These are phyloP conservation scores for Torymus auratus DNA, from an alignment of 2,888 invertebrate species.

Conservation along the genomic window DNA sequence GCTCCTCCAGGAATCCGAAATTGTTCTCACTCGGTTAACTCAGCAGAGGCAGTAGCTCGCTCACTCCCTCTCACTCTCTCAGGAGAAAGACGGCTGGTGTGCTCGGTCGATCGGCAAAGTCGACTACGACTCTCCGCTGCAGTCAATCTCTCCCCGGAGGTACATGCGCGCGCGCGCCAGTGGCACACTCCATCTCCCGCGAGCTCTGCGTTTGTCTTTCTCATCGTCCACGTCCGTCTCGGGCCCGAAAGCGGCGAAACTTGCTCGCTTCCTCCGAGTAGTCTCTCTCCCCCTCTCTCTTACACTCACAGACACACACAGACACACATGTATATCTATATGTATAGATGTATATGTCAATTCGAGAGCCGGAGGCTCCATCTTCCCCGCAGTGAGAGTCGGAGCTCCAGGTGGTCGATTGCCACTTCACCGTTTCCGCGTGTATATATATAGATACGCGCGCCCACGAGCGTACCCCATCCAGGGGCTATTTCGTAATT, in stretches of 20 bases:
- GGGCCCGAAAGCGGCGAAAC: constrained; percentile 1
- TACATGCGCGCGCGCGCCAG: constrained; percentile 12
- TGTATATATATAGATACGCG: background rate
- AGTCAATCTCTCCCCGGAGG: constrained; percentile 48
- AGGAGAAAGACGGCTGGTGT: constrained; percentile 29
- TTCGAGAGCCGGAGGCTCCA: background rate
- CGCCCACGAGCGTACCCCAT: background rate
- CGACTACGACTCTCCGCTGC: constrained; percentile 36
- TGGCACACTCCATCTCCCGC: constrained; percentile 2
- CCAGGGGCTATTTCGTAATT: constrained; percentile 21
- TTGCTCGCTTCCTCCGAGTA: background rate
- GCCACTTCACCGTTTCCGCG: constrained; percentile 31
- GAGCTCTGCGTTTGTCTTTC: constrained; percentile 3
- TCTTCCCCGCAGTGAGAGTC: background rate
- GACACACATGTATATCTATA: too few relatives aligned
- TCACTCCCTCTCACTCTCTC: background rate
- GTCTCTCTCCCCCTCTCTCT: too few relatives aligned
- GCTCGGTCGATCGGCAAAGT: constrained; percentile 57
- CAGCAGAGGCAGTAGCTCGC: background rate
- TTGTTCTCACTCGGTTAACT: constrained; percentile 61
- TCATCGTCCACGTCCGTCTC: background rate
- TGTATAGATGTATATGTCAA: constrained; percentile 12
- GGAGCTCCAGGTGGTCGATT: constrained; percentile 27
- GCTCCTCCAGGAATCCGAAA: constrained; percentile 57
- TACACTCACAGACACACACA: too few relatives aligned